Percentiles rank a stretch among this genome's conserved stretches.
phyloP scores from a whole-genome alignment of 1,140 invertebrate species.

The Tetranychus cinnabarinus region DNA sequence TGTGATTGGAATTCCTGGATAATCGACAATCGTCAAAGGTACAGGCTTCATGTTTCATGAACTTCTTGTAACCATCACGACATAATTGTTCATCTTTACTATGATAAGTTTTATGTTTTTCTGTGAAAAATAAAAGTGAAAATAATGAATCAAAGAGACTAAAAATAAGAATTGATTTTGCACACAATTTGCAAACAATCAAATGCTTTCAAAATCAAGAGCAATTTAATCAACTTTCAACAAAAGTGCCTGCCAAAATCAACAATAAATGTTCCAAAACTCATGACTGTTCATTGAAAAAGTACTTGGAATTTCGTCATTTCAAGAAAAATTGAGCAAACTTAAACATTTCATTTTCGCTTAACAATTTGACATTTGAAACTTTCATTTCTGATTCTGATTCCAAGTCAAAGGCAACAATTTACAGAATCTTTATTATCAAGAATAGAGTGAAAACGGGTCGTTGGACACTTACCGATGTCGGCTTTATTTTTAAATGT shows the following conservation, averaged over 20 bases:
- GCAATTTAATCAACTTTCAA: no score
- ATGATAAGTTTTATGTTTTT: slow-evolving; percentile 96
- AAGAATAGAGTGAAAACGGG: neutral
- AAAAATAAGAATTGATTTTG: neutral
- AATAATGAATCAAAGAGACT: neutral
- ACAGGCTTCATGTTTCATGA: slow-evolving; percentile 88
- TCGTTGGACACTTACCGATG: slow-evolving; percentile 57
- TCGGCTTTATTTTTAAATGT: slow-evolving; percentile 98
- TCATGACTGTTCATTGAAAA: no score
- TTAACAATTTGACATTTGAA: no score
- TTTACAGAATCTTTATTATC: no score
- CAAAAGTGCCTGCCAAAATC: no score
- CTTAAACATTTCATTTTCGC: no score
- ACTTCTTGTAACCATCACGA: slow-evolving; percentile 92
- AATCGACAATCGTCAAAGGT: slow-evolving; percentile 72
- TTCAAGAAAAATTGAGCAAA: no score
- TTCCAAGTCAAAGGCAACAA: no score
- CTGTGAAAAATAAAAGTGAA: slow-evolving; percentile 25
- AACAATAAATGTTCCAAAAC: no score
- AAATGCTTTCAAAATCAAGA: no score
- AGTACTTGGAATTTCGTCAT: no score
- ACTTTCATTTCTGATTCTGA: no score
- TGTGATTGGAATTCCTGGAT: slow-evolving; percentile 85
- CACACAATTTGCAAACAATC: neutral
- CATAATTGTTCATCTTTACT: slow-evolving; percentile 87